Conservation (phyloP, 2,888 invertebrate genomes). For the Platypus cylindrus region DNA sequence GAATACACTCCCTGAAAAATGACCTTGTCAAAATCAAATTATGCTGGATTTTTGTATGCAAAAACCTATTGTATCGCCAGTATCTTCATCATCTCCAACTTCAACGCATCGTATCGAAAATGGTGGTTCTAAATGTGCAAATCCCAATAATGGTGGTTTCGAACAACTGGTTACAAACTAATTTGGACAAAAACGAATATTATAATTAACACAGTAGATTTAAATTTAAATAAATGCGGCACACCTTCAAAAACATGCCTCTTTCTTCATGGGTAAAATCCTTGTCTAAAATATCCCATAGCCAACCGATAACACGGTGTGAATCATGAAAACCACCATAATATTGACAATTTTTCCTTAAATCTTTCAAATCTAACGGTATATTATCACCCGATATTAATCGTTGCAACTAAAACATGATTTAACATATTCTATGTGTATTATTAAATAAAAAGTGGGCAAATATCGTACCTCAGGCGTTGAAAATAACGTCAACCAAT, state of each 20-base stretch:
- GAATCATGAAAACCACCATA: constrained; percentile 99
- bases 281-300: constrained; percentile 94
- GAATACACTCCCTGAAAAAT: constrained; percentile 72
- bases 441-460: too few species aligned
- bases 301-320: constrained; percentile 94
- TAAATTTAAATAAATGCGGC: too few species aligned
- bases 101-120: constrained; percentile 98
- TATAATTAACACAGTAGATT: too few species aligned
- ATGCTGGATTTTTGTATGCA: background rate
- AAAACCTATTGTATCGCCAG: constrained; percentile 77
- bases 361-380: constrained; percentile 77
- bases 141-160: constrained; percentile 90
- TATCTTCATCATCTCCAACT: constrained; percentile 94
- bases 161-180: constrained; percentile 74
- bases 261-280: constrained; percentile 90
- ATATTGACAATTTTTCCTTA: constrained; percentile 89
- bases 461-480: constrained; percentile 76
- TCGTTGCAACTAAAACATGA: constrained; percentile 60
- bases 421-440: too few species aligned
- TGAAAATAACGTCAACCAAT: constrained; percentile 90
- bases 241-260: constrained; percentile 84
- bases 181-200: constrained; percentile 6
- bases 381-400: constrained; percentile 93
- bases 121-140: constrained; percentile 91
- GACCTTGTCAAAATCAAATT: constrained; percentile 1